Conservation (phyloP, 1,140 invertebrate genomes). For the Eurosta solidaginis region DNA sequence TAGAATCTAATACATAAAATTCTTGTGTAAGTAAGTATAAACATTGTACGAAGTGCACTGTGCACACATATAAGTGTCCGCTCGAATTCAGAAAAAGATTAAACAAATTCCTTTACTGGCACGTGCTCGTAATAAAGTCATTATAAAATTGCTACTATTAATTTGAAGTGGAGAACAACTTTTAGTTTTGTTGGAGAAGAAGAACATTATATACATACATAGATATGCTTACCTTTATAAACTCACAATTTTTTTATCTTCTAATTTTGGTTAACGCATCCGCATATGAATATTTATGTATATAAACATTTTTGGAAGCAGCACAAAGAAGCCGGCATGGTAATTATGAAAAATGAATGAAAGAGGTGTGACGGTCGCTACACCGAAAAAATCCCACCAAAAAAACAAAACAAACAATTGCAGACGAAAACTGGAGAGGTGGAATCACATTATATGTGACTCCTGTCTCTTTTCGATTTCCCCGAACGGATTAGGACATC, state of each 20-base stretch:
- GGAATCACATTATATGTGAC: background rate
- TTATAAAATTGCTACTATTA: background rate
- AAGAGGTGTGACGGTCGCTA: background rate
- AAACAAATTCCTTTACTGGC: too few species aligned
- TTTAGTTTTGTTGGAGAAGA: too few species aligned
- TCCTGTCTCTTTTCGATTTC: too few species aligned
- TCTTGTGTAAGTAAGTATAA: too few species aligned
- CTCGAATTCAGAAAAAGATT: background rate
- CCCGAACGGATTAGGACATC: too few species aligned
- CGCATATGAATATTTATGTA: background rate
- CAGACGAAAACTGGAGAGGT: background rate
- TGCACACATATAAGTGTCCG: background rate
- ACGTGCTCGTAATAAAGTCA: background rate
- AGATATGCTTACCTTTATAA: background rate
- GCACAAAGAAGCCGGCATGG: background rate
- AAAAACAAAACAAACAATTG: too few species aligned
- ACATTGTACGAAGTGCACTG: too few species aligned
- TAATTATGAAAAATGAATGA: constrained; percentile 13
- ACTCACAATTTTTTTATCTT: background rate
- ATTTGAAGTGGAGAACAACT: too few species aligned
- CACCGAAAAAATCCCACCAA: background rate
- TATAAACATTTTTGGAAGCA: background rate
- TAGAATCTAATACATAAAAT: too few species aligned
- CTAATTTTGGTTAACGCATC: too few species aligned
- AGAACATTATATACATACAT: too few species aligned